A percentile compares a stretch with the other conserved stretches of the same genome.
Evolutionary conservation across 2,797 vertebrate species (phyloP).

Genomic region (Notolabrus celidotus): DNA sequence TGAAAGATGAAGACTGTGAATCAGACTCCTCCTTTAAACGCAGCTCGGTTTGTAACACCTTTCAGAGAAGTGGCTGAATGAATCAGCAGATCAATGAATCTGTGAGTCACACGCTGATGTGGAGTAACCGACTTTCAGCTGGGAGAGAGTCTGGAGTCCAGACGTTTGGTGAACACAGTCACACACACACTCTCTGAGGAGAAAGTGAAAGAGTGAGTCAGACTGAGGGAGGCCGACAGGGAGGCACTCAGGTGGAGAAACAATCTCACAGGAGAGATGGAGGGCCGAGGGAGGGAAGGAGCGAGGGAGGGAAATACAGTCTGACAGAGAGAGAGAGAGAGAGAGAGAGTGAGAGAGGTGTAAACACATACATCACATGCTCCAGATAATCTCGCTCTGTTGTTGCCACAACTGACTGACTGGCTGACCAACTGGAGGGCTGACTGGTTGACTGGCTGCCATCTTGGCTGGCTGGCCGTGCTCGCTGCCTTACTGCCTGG

Average conservation of each 20-base stretch:
- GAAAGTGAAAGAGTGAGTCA: conserved; percentile 47
- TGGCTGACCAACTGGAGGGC: conserved; percentile 39
- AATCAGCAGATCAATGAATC: conserved; percentile 57
- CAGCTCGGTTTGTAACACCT: conserved; percentile 31
- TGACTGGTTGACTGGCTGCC: conserved; percentile 33
- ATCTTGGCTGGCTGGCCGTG: conserved; percentile 3
- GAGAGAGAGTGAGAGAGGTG: conserved; percentile 21
- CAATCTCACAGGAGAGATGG: conserved; percentile 11
- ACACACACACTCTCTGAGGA: conserved; percentile 19
- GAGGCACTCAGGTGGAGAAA: conserved; percentile 54
- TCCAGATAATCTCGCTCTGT: conserved; percentile 59
- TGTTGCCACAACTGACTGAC: conserved; percentile 45
- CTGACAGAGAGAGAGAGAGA: not conserved
- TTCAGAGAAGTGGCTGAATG: conserved; percentile 54
- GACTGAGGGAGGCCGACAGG: conserved; percentile 33
- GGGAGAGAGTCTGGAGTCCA: conserved; percentile 35
- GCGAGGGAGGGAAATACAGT: conserved; percentile 8
- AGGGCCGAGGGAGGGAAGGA: conserved; percentile 13
- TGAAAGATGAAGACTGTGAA: not conserved
- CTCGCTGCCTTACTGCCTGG: not conserved
- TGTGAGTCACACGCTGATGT: conserved; percentile 35
- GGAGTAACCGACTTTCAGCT: conserved; percentile 24
- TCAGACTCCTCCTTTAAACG: not conserved
- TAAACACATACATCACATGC: conserved; percentile 71
- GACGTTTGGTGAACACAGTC: conserved; percentile 32